phyloP scores from a whole-genome alignment of 2,113 vertebrate species.

The Erinaceus europaeus region DNA sequence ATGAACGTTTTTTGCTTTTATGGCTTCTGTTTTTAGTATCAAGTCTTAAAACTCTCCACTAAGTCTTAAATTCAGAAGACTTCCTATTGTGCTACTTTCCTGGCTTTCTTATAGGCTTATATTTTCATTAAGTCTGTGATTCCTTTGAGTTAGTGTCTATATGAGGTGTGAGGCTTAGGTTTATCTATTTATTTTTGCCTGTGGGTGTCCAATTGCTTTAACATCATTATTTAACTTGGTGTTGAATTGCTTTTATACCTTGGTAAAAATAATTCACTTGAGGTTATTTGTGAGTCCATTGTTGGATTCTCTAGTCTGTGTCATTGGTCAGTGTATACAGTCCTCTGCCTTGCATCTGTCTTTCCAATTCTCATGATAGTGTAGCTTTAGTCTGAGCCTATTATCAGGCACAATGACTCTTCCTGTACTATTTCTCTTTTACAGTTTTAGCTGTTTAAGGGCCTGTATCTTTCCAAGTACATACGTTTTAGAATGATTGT shows the following conservation, averaged over 20 bases:
- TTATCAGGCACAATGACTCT: too few species aligned
- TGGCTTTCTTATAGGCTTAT: neutral
- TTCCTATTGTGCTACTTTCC: neutral
- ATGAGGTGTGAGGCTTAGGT: neutral
- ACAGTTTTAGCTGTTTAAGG: neutral
- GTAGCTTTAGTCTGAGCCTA: too few species aligned
- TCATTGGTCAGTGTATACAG: neutral
- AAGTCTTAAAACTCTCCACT: neutral
- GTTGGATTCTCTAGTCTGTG: neutral
- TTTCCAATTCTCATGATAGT: too few species aligned
- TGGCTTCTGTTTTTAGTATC: neutral
- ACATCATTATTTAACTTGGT: neutral
- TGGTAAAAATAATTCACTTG: conserved; percentile 1
- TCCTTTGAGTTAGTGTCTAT: neutral
- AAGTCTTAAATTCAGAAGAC: neutral
- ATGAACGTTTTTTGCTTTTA: neutral
- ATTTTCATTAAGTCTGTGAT: neutral
- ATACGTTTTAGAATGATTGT: too few species aligned
- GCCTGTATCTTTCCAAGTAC: neutral
- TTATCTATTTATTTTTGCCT: neutral
- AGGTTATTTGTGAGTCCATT: neutral
- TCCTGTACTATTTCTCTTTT: neutral
- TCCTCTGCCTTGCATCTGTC: neutral
- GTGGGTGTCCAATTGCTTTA: too few species aligned
- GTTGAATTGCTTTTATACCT: neutral